Conservation (phyloP, 2,797 vertebrate species). For the Hipposideros larvatus region DNA sequence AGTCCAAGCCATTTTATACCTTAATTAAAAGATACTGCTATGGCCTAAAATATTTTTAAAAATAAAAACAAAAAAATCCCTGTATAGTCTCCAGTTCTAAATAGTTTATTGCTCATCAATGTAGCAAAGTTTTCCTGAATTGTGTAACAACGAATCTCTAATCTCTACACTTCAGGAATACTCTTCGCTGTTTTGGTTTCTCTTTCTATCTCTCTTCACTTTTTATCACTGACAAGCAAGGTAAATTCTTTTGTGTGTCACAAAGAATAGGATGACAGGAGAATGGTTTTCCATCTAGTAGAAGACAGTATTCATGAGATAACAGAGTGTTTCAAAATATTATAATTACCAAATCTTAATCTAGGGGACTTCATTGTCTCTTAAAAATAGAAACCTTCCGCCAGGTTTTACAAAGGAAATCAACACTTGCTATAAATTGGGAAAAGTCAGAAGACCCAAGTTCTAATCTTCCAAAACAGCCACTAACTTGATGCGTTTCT, state of each 20-base stretch:
- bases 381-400: background rate
- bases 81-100: conserved; percentile 3
- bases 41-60: conserved; percentile 24
- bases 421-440: background rate
- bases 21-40: background rate
- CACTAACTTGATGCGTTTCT: background rate
- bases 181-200: background rate
- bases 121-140: conserved; percentile 9
- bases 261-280: background rate
- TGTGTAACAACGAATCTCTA: background rate
- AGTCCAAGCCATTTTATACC: background rate
- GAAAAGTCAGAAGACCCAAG: background rate
- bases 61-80: background rate
- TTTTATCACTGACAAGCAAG: background rate
- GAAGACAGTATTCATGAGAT: background rate
- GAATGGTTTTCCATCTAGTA: background rate
- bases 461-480: background rate
- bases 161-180: background rate
- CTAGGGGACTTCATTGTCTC: conserved; percentile 16
- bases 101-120: background rate
- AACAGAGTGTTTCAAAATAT: background rate
- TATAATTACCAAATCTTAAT: conserved; percentile 17
- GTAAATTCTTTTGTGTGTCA: background rate
- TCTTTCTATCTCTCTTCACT: background rate
- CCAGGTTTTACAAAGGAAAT: conserved; percentile 50